Evolutionary conservation across 23 tunicate genomes (phyloP).

Genomic region (Trididemnum nubilum): DNA sequence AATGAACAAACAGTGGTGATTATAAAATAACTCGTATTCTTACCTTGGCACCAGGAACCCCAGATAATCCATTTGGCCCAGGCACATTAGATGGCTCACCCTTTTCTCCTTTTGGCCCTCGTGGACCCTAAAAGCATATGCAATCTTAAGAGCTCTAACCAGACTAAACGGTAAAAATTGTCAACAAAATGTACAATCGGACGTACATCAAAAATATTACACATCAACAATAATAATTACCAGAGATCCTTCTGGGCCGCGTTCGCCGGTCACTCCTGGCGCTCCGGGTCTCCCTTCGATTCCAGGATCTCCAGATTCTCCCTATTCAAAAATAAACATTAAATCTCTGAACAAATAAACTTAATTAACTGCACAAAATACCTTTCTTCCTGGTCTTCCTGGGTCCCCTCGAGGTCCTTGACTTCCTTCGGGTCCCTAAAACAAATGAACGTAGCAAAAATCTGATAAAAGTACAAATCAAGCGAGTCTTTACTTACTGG

Average conservation of each 20-base stretch:
- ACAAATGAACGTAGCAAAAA: not conserved
- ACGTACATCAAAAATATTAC: too few relatives aligned
- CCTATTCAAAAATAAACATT: constrained; percentile 19
- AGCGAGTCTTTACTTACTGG: constrained; percentile 5
- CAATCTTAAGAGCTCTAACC: not conserved
- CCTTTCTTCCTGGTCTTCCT: constrained; percentile 50
- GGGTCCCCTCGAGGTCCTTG: constrained; percentile 33
- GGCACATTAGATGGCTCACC: constrained; percentile 75
- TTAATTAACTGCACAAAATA: not conserved
- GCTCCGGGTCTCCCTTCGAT: constrained; percentile 44
- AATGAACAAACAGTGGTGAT: too few relatives aligned
- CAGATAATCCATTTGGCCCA: constrained; percentile 68
- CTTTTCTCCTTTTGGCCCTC: constrained; percentile 58
- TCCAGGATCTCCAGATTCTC: constrained; percentile 62
- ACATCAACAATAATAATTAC: constrained; percentile 21
- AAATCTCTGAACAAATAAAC: not conserved
- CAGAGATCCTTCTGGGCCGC: constrained; percentile 74
- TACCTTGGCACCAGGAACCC: constrained; percentile 61
- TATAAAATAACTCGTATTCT: too few relatives aligned
- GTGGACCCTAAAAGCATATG: constrained; percentile 37
- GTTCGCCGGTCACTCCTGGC: constrained; percentile 52
- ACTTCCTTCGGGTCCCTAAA: constrained; percentile 50
- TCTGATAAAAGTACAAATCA: not conserved
- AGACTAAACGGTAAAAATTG: not conserved
- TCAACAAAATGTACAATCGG: not conserved